Percentiles rank a stretch among this genome's conserved stretches.
These are phyloP conservation scores for Candoia aspera DNA, from an alignment of 2,113 vertebrate species.

Conservation along the genomic window DNA sequence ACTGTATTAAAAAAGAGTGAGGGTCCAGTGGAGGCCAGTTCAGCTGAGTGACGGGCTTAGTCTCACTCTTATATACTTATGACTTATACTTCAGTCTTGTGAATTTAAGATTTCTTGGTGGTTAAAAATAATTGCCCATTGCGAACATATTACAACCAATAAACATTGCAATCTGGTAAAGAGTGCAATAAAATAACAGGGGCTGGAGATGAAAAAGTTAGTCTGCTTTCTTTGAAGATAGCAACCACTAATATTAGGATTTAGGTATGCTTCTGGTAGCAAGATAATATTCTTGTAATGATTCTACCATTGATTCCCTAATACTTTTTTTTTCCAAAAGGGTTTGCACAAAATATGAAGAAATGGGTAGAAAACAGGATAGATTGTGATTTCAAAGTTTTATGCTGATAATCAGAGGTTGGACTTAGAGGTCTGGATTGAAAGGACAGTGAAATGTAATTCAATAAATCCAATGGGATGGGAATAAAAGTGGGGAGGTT, in stretches of 20 bases:
- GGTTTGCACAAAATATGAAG: not conserved
- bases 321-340: not conserved
- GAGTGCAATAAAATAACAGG: slow-evolving; percentile 46
- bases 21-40: slow-evolving; percentile 57
- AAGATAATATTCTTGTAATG: not conserved
- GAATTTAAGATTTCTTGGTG: slow-evolving; percentile 49
- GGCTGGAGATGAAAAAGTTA: slow-evolving; percentile 48
- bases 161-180: slow-evolving; percentile 24
- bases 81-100: slow-evolving; percentile 62
- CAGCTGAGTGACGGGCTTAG: slow-evolving; percentile 54
- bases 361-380: slow-evolving; percentile 8
- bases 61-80: slow-evolving; percentile 56
- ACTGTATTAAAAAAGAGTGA: slow-evolving; percentile 52
- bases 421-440: not conserved
- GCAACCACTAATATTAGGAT: not conserved
- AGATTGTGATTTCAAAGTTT: slow-evolving; percentile 10
- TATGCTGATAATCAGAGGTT: slow-evolving; percentile 14
- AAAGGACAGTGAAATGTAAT: not conserved
- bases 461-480: not conserved
- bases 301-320: not conserved
- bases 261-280: not conserved
- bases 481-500: not conserved
- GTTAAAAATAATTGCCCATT: slow-evolving; percentile 71
- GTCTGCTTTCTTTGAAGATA: not conserved
- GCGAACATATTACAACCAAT: slow-evolving; percentile 40